Base-by-base conservation (phyloP, 1,140 invertebrate species). In the Lysiphlebus fabarum region DNA sequence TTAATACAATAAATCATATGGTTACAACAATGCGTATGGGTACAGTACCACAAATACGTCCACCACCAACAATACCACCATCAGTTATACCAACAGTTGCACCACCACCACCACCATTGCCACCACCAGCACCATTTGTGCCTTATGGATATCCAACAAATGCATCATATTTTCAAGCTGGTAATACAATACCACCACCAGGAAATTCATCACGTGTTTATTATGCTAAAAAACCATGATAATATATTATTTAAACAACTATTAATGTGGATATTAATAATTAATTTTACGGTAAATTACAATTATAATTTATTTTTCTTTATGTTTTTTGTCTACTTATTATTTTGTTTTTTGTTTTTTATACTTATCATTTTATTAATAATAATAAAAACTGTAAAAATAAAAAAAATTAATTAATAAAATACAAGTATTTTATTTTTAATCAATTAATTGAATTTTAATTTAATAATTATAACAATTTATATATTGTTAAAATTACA, bases 1-100 rank as follows among this genome's bases (percentile, higher is more conserved):
- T 78, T 4, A 76, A 73, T 48, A 55, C 73, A 12, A 67, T 79
- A 56, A 78, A 76, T 62, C 77, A 78, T 49, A 75, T 78, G 37
- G 74, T 73, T 6, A 69, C 75, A 43, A 62, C 72, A 6, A 74
- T 77, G 55, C 75, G 76, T 50, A 70, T 77, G 34, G 69, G 68
- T 51, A 60, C 69, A 0, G 49, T 68, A 0, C 61, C 67, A 45
- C 38, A 71, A 7, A 70, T 78, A 43, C 64, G 76, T 14, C 62
- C 72, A 7, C 56, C 56, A 34, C 62, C 74, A 42, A 69, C 73
- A 38, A 58, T 67, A 41, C 69, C 76, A 4, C 58, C 70, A n/a
- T 56, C 67, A 4, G 74, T 70, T n/a, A 56, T 67, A 6, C 74
- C 68, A 59, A 67, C 71, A 43, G 60, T 68, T 0, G 74, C 56